Base-by-base conservation (phyloP, 1,140 invertebrate species). In the Brachionus koreanus region DNA sequence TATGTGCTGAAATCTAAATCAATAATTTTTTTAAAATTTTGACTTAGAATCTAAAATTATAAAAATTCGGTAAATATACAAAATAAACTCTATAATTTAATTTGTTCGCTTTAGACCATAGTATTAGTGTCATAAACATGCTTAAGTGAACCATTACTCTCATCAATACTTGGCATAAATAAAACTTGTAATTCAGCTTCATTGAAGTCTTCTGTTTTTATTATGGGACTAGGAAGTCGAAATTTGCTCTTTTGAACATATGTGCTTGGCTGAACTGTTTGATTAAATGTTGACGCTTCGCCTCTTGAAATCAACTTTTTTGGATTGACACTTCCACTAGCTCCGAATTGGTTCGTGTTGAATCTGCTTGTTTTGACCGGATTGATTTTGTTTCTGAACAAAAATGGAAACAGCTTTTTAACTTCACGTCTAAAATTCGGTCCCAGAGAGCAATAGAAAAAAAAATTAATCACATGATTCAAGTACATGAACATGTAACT, bases 391-490 rank as follows among this genome's bases (percentile, higher is more conserved):
- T 74, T 74, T 10, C 43, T 74, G 16, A 74, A 74, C 9, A 74
- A 74, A 19, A 43, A 25, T 74, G 69, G 69, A 46, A 74, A 74
- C 2, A 74, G 7, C 25, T 46, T 74, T 74, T 74, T 74, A n/a
- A 74, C 69, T 35, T 79, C 76, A 6, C 57, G 52, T 16, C 76
- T 25, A 79, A 79, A 79, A 65, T 52, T 57, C 3, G 76, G 76
- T 5, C 76, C 76, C 33, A 79, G 33, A 3, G 76, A 79, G 16
- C 49, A 79, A 42, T 79, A 79, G 19, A 79, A 65, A 42, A 79
- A 79, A 43, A 79, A 79, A 25, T 79, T 79, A 23, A 79, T 79
- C 49, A 79, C 76, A 61, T 79, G 76, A 29, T 79, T 79, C 7
- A 29, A 39, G 16, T 79, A 79, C 76, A 79, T 79, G 9, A 79